phyloP scores from a whole-genome alignment of 2,113 vertebrate species.

The Fulica atra region DNA sequence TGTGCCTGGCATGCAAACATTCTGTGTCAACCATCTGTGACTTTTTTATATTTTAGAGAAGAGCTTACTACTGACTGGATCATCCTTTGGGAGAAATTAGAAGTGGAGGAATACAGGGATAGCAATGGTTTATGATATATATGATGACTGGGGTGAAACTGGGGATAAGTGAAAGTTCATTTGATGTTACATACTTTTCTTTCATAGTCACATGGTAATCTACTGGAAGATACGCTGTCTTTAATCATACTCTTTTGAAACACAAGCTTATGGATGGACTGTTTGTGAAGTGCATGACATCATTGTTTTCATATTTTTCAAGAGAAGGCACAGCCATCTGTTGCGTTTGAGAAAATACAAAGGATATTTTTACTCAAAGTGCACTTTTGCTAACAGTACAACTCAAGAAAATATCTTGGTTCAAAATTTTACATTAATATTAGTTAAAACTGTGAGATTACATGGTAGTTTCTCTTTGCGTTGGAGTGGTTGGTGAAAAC shows the following conservation, averaged over 20 bases:
- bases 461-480: not conserved
- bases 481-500: not conserved
- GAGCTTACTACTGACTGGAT: not conserved
- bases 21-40: not conserved
- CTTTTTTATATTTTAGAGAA: not conserved
- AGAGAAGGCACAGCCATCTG: not conserved
- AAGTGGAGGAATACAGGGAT: not conserved
- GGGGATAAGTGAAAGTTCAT: not conserved
- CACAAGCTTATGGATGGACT: not conserved
- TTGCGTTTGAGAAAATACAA: not conserved
- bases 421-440: not conserved
- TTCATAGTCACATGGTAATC: not conserved
- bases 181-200: not conserved
- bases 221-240: not conserved
- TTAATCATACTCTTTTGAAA: not conserved
- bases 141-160: not conserved
- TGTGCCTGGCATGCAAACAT: not conserved
- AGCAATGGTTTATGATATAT: not conserved
- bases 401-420: not conserved
- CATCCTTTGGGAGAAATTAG: not conserved
- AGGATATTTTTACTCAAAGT: not conserved
- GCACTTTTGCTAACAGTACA: not conserved
- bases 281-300: not conserved
- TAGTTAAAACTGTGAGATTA: not conserved
- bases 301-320: constrained; percentile 31